Conservation (phyloP, 2,797 vertebrate genomes). For the Pangasius macronema region DNA sequence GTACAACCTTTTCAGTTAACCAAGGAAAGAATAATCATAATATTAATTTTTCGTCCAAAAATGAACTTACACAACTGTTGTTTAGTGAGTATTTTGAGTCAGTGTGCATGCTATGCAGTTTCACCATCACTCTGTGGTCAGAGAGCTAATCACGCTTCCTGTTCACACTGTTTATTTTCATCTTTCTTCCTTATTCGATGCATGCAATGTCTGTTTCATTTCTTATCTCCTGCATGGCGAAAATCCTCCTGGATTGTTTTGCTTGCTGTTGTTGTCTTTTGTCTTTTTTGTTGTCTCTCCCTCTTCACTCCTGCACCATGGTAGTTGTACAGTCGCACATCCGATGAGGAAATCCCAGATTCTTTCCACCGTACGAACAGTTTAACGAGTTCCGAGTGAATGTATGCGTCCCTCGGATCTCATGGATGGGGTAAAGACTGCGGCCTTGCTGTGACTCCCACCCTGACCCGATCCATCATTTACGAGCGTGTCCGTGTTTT, state of each 20-base stretch:
- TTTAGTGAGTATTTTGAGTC: background rate
- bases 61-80: background rate
- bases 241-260: background rate
- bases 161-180: background rate
- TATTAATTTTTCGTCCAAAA: background rate
- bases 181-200: background rate
- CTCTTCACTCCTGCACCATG: background rate
- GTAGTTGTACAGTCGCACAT: background rate
- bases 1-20: background rate
- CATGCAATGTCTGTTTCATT: slow-evolving; percentile 4
- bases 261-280: slow-evolving; percentile 24
- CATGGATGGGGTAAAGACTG: too few species aligned
- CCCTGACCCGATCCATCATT: background rate
- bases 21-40: background rate
- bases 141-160: background rate
- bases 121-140: background rate
- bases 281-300: background rate
- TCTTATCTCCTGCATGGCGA: slow-evolving; percentile 16
- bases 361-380: background rate
- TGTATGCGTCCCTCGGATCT: background rate
- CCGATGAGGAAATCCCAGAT: background rate
- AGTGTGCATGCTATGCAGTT: background rate
- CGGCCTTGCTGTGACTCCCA: background rate
- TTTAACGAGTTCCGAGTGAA: background rate
- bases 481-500: background rate